Evolutionary conservation across 2,797 vertebrate species (phyloP).

Genomic region (Tadarida brasiliensis): DNA sequence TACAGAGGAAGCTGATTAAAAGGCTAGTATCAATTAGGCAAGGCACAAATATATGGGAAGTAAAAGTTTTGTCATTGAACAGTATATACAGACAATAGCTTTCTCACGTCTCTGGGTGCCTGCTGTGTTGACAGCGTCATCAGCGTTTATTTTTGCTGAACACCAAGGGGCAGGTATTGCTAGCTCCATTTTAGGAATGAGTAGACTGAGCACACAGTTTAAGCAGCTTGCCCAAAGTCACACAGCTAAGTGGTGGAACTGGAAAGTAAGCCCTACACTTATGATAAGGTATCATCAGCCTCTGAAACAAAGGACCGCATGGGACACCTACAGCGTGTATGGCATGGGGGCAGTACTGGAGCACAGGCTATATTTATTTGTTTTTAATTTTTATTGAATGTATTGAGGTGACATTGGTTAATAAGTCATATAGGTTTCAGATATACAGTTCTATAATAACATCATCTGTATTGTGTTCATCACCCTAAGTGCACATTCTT

Average conservation of each 20-base stretch:
- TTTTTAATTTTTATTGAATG: not conserved
- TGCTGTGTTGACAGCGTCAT: not conserved
- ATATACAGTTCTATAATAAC: not conserved
- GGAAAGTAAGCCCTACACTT: not conserved
- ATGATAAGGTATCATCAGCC: not conserved
- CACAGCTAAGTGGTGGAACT: not conserved
- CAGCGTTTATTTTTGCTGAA: not conserved
- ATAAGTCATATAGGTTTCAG: not conserved
- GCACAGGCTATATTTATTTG: not conserved
- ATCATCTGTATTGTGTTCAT: not conserved
- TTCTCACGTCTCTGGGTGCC: not conserved
- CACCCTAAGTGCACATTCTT: not conserved
- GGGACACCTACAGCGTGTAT: not conserved
- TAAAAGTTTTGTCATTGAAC: not conserved
- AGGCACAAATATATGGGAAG: not conserved
- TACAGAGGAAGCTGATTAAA: not conserved
- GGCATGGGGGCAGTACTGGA: not conserved
- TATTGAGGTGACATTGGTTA: not conserved
- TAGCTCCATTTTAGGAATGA: not conserved
- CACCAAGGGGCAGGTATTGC: not conserved
- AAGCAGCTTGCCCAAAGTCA: not conserved
- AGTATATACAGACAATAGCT: not conserved
- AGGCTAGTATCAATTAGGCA: not conserved
- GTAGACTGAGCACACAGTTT: not conserved
- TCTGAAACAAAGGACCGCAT: slow-evolving; percentile 61